phyloP scores from a whole-genome alignment of 2,888 invertebrate genomes.

The Oxytorus armatus region DNA sequence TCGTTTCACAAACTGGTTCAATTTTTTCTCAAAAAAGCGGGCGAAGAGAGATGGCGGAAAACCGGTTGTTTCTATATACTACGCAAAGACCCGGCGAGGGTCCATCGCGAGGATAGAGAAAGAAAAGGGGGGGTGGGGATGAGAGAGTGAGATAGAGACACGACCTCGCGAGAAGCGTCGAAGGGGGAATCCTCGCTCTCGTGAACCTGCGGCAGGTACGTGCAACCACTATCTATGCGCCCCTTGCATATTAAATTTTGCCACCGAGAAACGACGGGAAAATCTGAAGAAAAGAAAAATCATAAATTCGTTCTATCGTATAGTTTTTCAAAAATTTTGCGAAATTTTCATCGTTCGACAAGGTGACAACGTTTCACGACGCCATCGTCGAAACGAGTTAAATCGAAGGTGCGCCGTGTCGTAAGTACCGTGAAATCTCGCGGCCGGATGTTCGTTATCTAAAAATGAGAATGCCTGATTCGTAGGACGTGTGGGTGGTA shows the following conservation, averaged over 20 bases:
- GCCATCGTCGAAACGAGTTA: background rate
- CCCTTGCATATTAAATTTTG: slow-evolving; percentile 42
- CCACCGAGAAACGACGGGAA: background rate
- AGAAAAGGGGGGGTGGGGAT: slow-evolving; percentile 14
- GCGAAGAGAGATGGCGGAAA: slow-evolving; percentile 75
- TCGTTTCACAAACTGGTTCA: slow-evolving; percentile 84
- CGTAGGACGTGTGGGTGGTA: slow-evolving; percentile 44
- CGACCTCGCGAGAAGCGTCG: slow-evolving; percentile 58
- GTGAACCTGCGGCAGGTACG: slow-evolving; percentile 58
- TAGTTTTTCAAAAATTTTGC: too few species aligned
- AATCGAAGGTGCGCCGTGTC: too few species aligned
- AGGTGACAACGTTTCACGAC: background rate
- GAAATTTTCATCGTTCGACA: too few species aligned
- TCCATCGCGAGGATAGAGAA: slow-evolving; percentile 48
- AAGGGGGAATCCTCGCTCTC: slow-evolving; percentile 58
- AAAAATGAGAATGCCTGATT: slow-evolving; percentile 48
- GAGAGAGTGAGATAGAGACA: slow-evolving; percentile 38
- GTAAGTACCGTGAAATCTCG: slow-evolving; percentile 36
- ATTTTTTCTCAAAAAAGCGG: slow-evolving; percentile 84
- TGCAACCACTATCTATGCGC: slow-evolving; percentile 38
- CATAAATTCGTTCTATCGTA: background rate
- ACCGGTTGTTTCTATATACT: slow-evolving; percentile 70
- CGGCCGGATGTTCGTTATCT: slow-evolving; percentile 59
- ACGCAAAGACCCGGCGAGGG: slow-evolving; percentile 50
- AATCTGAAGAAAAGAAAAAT: background rate